phyloP scores from a whole-genome alignment of 2,888 invertebrate genomes.

The Thymelicus acteon region DNA sequence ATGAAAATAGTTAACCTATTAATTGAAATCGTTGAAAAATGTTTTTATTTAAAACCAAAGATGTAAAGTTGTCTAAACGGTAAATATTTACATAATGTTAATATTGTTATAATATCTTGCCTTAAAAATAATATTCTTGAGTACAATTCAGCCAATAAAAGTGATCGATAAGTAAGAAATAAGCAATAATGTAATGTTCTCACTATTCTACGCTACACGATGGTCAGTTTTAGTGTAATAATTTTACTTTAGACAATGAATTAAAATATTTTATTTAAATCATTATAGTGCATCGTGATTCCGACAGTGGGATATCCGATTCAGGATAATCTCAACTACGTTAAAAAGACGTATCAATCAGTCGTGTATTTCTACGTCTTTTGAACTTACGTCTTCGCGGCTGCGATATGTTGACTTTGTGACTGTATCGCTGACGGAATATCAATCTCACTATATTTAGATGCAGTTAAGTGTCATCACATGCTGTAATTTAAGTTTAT shows the following conservation, averaged over 20 bases:
- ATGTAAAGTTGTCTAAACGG: not conserved
- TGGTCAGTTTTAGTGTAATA: constrained; percentile 48
- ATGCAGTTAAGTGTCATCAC: constrained; percentile 1
- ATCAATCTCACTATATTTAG: no score
- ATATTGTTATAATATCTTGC: constrained; percentile 3
- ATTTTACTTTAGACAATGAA: constrained; percentile 21
- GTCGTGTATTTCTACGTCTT: no score
- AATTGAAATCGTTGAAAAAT: not conserved
- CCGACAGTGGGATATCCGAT: not conserved
- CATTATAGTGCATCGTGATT: not conserved
- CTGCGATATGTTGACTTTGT: no score
- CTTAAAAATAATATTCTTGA: constrained; percentile 3
- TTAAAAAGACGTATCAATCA: no score
- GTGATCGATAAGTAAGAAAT: constrained; percentile 27
- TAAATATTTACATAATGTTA: not conserved
- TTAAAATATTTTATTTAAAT: constrained; percentile 16
- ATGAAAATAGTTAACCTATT: not conserved
- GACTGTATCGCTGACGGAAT: no score
- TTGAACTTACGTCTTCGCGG: no score
- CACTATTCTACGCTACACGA: constrained; percentile 38
- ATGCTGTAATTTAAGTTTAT: not conserved
- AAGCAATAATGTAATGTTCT: constrained; percentile 42
- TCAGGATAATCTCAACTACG: no score
- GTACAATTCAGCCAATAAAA: constrained; percentile 25
- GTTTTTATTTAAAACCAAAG: constrained; percentile 13